These are phyloP conservation scores for Amphiura filiformis DNA, from an alignment of 35 echinoderm and acorn worm species.

Conservation along the genomic window DNA sequence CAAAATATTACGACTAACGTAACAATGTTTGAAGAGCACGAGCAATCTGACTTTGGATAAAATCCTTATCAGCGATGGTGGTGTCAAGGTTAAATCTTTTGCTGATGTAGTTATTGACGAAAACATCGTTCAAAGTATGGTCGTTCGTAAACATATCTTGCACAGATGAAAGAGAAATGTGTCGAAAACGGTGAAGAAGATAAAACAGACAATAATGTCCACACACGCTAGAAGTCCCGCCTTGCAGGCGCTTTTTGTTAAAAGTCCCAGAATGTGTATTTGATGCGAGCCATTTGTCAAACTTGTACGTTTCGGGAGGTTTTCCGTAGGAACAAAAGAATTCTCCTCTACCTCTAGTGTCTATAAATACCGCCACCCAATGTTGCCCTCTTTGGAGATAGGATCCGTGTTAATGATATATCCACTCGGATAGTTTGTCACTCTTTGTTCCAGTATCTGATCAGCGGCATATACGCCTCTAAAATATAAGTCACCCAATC, in stretches of 20 bases:
- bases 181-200: slow-evolving; percentile 22
- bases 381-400: slow-evolving; percentile 5
- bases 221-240: slow-evolving; percentile 25
- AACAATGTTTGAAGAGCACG: not conserved
- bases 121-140: not conserved
- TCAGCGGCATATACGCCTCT: slow-evolving; percentile 49
- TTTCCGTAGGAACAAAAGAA: slow-evolving; percentile 46
- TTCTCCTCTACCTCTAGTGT: not conserved
- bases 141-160: slow-evolving; percentile 16
- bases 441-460: not conserved
- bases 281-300: not conserved
- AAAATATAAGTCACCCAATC: not conserved
- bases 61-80: not conserved
- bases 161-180: not conserved
- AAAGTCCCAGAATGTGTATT: slow-evolving; percentile 8
- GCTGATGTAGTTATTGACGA: not conserved
- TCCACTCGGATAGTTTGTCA: not conserved
- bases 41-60: not conserved
- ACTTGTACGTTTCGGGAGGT: not conserved
- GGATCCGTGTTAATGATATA: not conserved
- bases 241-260: slow-evolving; percentile 19
- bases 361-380: slow-evolving; percentile 47
- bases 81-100: not conserved
- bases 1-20: too few relatives aligned
- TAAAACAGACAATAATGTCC: slow-evolving; percentile 47